A percentile compares a stretch with the other conserved stretches of the same genome.
Evolutionary conservation across 2,113 vertebrate species (phyloP).

Genomic region (Chaetodon auriga): DNA sequence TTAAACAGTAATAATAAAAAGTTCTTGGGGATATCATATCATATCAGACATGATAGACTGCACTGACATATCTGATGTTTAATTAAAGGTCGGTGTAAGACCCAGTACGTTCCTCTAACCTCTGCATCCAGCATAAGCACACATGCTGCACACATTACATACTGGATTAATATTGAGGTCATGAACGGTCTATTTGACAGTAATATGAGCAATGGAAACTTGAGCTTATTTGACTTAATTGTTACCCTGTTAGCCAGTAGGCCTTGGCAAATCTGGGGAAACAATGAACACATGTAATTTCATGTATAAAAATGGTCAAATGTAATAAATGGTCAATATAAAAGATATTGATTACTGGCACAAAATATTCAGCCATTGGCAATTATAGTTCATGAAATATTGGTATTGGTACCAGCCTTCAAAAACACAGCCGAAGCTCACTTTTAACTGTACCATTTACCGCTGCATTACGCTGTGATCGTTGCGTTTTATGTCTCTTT

Average conservation of each 20-base stretch:
- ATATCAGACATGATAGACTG: neutral
- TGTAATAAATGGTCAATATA: conserved; percentile 13
- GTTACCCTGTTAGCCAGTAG: conserved; percentile 53
- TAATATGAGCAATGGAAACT: conserved; percentile 58
- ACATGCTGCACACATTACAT: conserved; percentile 21
- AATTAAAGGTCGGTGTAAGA: neutral
- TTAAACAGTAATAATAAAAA: neutral
- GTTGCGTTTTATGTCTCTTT: neutral
- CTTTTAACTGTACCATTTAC: neutral
- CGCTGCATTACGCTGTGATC: neutral
- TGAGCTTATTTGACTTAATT: conserved; percentile 44
- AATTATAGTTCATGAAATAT: neutral
- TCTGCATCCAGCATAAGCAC: conserved; percentile 18
- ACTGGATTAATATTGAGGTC: conserved; percentile 19
- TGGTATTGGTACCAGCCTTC: neutral
- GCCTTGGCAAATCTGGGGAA: conserved; percentile 27
- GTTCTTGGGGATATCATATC: no score
- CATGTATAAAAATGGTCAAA: conserved; percentile 24
- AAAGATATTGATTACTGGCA: conserved; percentile 15
- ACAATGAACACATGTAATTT: conserved; percentile 44
- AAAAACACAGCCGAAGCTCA: neutral
- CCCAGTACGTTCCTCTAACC: neutral
- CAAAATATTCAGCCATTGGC: conserved; percentile 11
- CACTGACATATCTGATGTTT: neutral
- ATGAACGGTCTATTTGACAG: conserved; percentile 27